Evolutionary conservation across 2,113 vertebrate genomes (phyloP).

Genomic region (Hyperoodon ampullatus): DNA sequence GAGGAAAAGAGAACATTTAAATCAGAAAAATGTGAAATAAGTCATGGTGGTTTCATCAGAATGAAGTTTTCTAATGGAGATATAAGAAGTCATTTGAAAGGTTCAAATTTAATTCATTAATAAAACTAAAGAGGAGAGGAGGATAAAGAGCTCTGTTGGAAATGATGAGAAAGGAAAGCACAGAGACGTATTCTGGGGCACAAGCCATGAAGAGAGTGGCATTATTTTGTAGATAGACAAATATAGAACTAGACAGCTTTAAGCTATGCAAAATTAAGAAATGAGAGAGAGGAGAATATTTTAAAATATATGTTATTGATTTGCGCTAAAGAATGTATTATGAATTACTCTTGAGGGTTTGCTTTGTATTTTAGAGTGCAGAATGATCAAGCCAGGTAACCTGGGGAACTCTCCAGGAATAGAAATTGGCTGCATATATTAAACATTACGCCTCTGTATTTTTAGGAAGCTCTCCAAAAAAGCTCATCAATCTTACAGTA

Average conservation of each 20-base stretch:
- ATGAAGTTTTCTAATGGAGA: neutral
- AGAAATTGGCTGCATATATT: slow-evolving; percentile 42
- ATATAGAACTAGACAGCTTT: neutral
- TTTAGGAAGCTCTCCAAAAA: slow-evolving; percentile 52
- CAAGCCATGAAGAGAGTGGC: neutral
- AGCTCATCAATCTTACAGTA: neutral
- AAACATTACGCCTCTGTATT: neutral
- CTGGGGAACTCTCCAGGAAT: neutral
- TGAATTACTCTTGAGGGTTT: slow-evolving; percentile 20
- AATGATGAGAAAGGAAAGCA: neutral
- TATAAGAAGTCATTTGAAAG: neutral
- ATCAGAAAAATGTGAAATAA: neutral
- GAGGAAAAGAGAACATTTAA: neutral
- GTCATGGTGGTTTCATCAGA: neutral
- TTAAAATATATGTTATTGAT: slow-evolving; percentile 38
- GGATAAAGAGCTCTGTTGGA: neutral
- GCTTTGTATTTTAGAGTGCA: neutral
- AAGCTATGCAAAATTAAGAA: slow-evolving; percentile 32
- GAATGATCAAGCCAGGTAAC: slow-evolving; percentile 36
- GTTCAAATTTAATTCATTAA: neutral
- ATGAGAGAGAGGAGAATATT: neutral
- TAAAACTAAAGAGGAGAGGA: neutral
- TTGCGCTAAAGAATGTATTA: slow-evolving; percentile 46
- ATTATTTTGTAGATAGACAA: neutral
- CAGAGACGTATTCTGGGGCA: accelerated